Evolutionary conservation across 2,888 invertebrate species (phyloP).

Genomic region (Acanthoscelides obtectus): DNA sequence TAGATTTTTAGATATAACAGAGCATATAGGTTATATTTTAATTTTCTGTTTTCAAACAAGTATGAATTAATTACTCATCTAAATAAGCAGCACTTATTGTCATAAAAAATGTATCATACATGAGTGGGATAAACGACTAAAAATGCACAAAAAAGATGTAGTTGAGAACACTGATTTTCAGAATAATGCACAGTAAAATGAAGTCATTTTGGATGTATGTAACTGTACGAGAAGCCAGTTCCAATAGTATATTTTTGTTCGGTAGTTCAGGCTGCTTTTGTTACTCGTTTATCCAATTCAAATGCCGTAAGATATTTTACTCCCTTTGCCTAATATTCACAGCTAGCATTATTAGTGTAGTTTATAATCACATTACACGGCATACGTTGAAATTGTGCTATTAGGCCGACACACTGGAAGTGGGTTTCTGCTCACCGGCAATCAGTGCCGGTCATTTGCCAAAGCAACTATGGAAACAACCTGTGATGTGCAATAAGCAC

Average conservation of each 20-base stretch:
- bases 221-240: too few relatives aligned
- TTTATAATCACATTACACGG: too few relatives aligned
- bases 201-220: too few relatives aligned
- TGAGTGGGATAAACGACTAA: not conserved
- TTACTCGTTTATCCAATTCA: not conserved
- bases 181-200: too few relatives aligned
- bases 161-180: too few relatives aligned
- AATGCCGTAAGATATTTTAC: not conserved
- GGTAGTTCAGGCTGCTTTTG: not conserved
- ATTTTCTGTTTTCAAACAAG: not conserved
- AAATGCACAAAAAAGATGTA: not conserved
- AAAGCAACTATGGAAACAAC: too few relatives aligned
- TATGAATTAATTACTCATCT: not conserved
- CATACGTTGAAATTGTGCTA: too few relatives aligned
- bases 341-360: not conserved
- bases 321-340: not conserved
- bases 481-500: too few relatives aligned
- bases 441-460: too few relatives aligned
- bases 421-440: too few relatives aligned
- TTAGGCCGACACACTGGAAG: too few relatives aligned
- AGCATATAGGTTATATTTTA: not conserved
- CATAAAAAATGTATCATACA: not conserved
- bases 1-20: not conserved
- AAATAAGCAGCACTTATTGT: not conserved
- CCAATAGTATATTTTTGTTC: too few relatives aligned